phyloP scores from a whole-genome alignment of 2,888 invertebrate species.

The Trachelus stipa region DNA sequence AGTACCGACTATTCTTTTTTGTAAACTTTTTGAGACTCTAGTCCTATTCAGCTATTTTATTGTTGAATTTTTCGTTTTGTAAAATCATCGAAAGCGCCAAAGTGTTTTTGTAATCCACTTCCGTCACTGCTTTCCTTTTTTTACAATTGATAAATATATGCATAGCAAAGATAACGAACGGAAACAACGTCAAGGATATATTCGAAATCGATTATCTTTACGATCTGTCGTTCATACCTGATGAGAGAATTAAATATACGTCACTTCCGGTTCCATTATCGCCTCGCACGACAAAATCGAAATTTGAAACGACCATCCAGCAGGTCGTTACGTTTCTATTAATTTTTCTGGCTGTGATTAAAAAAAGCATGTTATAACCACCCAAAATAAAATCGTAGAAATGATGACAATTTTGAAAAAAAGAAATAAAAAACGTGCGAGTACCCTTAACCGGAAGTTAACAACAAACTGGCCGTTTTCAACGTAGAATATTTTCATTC shows the following conservation, averaged over 20 bases:
- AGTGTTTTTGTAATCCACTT: background rate
- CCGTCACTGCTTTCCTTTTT: background rate
- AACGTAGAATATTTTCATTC: background rate
- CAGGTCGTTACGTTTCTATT: background rate
- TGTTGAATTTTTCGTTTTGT: background rate
- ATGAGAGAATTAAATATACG: background rate
- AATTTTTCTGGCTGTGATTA: background rate
- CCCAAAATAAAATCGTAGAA: background rate
- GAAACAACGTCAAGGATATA: background rate
- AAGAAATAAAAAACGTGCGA: background rate
- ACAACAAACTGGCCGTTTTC: background rate
- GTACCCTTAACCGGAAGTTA: background rate
- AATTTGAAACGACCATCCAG: too few relatives aligned
- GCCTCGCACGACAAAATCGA: too few relatives aligned
- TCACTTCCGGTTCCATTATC: background rate
- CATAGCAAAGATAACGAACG: background rate
- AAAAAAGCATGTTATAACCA: background rate
- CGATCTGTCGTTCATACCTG: background rate
- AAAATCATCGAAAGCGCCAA: background rate
- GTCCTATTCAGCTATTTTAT: background rate
- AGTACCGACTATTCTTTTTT: background rate
- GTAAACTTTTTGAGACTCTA: background rate
- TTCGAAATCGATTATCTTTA: background rate
- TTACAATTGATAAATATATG: background rate
- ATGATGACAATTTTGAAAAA: background rate